phyloP scores from a whole-genome alignment of 2,888 invertebrate species.

The Dorcus parallelipipedus region DNA sequence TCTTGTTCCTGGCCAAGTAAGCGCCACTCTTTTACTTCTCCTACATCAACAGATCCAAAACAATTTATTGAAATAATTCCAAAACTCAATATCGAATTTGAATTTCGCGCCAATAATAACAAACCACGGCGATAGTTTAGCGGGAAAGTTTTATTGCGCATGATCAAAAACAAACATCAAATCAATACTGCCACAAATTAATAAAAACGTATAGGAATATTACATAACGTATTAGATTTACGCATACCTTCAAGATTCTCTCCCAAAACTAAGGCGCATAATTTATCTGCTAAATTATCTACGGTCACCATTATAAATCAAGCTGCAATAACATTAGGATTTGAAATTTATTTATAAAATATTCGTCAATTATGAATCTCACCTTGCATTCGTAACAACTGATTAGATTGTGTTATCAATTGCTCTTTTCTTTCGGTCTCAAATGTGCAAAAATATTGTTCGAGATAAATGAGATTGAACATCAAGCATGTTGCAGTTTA shows the following conservation, averaged over 20 bases:
- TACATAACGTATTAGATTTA: neutral
- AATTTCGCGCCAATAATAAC: too few species aligned
- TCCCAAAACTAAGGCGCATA: conserved; percentile 55
- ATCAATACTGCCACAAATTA: neutral
- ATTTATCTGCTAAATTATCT: conserved; percentile 58
- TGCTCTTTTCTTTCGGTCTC: neutral
- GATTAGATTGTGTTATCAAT: conserved; percentile 1
- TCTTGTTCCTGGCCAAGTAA: conserved; percentile 78
- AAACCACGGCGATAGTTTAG: neutral
- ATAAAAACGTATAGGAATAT: neutral
- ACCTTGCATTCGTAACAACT: neutral
- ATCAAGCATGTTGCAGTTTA: too few species aligned
- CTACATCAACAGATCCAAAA: conserved; percentile 42
- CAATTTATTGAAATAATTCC: too few species aligned
- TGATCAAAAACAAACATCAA: conserved; percentile 2
- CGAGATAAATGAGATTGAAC: too few species aligned
- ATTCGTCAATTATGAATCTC: neutral
- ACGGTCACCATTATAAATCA: conserved; percentile 38
- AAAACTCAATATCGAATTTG: too few species aligned
- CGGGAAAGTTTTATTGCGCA: neutral
- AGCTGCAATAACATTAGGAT: neutral
- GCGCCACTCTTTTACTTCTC: conserved; percentile 73
- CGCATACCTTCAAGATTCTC: conserved; percentile 52
- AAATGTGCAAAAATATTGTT: too few species aligned
- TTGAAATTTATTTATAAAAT: neutral